A percentile compares a stretch with the other conserved stretches of the same genome.
These are phyloP conservation scores for Palythoa heliodiscus DNA, from an alignment of 92 coral and sea anemone species.

Conservation along the genomic window DNA sequence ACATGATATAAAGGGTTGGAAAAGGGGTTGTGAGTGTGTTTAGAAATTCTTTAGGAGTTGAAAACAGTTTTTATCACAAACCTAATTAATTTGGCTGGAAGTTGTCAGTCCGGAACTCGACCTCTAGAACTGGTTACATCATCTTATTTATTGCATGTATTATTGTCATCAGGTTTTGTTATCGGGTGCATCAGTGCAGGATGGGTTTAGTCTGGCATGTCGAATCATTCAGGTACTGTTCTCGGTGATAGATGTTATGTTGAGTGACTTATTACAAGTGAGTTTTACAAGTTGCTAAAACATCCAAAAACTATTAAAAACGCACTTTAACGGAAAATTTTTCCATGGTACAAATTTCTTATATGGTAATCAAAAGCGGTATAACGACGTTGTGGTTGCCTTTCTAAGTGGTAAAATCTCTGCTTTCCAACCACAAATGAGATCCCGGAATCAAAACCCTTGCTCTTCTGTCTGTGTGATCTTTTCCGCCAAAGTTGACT, in stretches of 20 bases:
- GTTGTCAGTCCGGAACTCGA: not conserved
- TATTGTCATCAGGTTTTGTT: constrained; percentile 72
- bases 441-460: too few species aligned
- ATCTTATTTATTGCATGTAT: not conserved
- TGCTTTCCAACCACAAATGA: too few species aligned
- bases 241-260: not conserved
- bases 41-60: too few species aligned
- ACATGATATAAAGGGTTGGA: too few species aligned
- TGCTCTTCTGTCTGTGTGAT: too few species aligned
- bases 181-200: constrained; percentile 78
- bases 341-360: too few species aligned
- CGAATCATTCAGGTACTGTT: constrained; percentile 92
- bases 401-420: too few species aligned
- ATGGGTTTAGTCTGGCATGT: constrained; percentile 88
- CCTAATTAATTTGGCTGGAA: not conserved
- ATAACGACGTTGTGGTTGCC: too few species aligned
- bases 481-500: too few species aligned
- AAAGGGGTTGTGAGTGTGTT: too few species aligned
- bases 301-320: not conserved
- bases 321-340: not conserved
- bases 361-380: too few species aligned
- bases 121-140: not conserved
- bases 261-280: not conserved
- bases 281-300: not conserved
- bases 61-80: too few species aligned